A percentile compares a stretch with the other conserved stretches of the same genome.
These are phyloP conservation scores for Tenthredo amoena DNA, from an alignment of 2,888 invertebrate genomes.

Conservation along the genomic window DNA sequence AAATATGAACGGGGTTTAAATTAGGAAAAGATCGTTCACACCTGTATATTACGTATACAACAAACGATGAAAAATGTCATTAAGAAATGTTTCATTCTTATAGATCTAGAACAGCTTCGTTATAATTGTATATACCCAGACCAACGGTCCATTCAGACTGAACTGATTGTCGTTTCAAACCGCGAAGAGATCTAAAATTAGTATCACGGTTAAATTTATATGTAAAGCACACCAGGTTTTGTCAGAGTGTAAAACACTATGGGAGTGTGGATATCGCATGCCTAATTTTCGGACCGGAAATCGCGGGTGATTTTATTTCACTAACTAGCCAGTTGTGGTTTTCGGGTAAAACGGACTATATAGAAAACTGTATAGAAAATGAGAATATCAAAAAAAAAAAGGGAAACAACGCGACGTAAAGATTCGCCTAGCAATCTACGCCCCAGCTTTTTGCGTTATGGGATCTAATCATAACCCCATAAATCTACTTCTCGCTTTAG, in stretches of 20 bases:
- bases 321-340: neutral
- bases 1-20: neutral
- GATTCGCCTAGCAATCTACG: constrained; percentile 62
- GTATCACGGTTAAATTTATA: neutral
- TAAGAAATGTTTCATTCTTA: neutral
- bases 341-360: neutral
- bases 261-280: constrained; percentile 44
- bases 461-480: constrained; percentile 54
- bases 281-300: neutral
- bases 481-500: neutral
- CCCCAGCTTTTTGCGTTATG: constrained; percentile 49
- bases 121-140: neutral
- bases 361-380: neutral
- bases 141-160: neutral
- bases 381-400: neutral
- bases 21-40: neutral
- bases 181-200: neutral
- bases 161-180: constrained; percentile 1
- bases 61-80: neutral
- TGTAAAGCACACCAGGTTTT: neutral
- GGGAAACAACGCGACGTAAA: constrained; percentile 11
- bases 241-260: neutral
- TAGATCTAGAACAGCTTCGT: neutral
- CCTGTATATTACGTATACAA: neutral
- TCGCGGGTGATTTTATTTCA: neutral